Evolutionary conservation across 2,888 invertebrate genomes (phyloP).

Genomic region (Leptinotarsa juncta): DNA sequence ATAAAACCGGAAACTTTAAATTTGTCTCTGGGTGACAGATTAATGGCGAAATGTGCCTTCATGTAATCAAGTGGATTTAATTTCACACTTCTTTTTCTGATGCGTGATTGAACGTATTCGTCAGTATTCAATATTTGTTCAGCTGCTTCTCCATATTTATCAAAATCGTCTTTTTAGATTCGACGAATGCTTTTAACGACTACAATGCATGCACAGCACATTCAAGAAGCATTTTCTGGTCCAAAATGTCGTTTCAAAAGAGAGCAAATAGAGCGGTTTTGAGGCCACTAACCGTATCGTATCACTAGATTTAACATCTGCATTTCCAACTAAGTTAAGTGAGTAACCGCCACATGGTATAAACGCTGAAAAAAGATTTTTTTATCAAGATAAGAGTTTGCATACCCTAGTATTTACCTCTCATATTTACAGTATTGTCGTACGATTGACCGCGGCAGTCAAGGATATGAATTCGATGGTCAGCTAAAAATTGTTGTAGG

Average conservation of each 20-base stretch:
- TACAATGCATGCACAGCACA: slow-evolving; percentile 15
- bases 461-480: neutral
- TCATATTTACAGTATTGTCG: slow-evolving; percentile 50
- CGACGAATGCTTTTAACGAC: slow-evolving; percentile 2
- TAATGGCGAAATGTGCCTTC: too few relatives aligned
- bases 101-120: slow-evolving; percentile 21
- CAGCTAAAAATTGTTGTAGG: slow-evolving; percentile 31
- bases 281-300: too few relatives aligned
- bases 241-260: too few relatives aligned
- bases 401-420: slow-evolving; percentile 50
- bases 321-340: neutral
- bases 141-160: slow-evolving; percentile 9
- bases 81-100: slow-evolving; percentile 4
- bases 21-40: neutral
- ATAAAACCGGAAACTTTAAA: slow-evolving; percentile 12
- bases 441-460: slow-evolving; percentile 47
- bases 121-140: slow-evolving; percentile 2
- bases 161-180: slow-evolving; percentile 21
- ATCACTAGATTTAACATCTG: too few relatives aligned
- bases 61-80: too few relatives aligned
- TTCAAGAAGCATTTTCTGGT: neutral
- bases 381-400: slow-evolving; percentile 43
- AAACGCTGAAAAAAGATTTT: slow-evolving; percentile 43
- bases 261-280: too few relatives aligned
- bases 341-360: slow-evolving; percentile 20